Evolutionary conservation across 2,888 invertebrate genomes (phyloP), one percentile per base, ranked within the genome.

Genomic region (Reticulitermes lucifugus): DNA sequence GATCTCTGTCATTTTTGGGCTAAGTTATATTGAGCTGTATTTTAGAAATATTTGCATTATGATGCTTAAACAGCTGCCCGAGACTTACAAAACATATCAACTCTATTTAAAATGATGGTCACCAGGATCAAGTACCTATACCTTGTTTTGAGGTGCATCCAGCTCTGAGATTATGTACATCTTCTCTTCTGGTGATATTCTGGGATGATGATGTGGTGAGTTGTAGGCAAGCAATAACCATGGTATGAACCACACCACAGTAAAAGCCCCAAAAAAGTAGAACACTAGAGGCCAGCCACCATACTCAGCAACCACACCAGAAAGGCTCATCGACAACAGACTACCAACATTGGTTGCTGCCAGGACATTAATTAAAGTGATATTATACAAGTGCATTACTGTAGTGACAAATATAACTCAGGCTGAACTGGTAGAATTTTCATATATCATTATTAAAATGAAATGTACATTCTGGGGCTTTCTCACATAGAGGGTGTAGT

Each of bases 211-310:
- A 6, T 70, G 10, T 25, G 70, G 70, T 10, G 70, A 70, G n/a
- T 93, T 92, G 87, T 90, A 91, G 60, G 91, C 90, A 46, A 92
- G 87, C 43, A 91, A 88, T 88, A 91, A 89, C 91, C 92, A 92
- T 25, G 90, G 87, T 3, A 90, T 86, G 59, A 91, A 89, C 92
- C 92, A 92, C 9, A 92, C 29, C 7, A 91, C 79, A 46, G 91
- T 91, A 10, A 90, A 83, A 10, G 89, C 88, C 59, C 87, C 86
- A 77, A 84, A 86, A 70, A 81, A 71, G 65, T 86, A 86, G 51
- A 82, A 86, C 22, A 84, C 77, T 5, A 80, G 46, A 1, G 84
- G 82, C 86, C 86, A 86, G 21, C 86, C 86, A n/a, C 83, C 83
- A 70, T 55, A 22, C 2, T 59, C 71, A 4, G 83, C 84, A 18